phyloP scores from a whole-genome alignment of 2,888 invertebrate species.

The Pterostichus niger region DNA sequence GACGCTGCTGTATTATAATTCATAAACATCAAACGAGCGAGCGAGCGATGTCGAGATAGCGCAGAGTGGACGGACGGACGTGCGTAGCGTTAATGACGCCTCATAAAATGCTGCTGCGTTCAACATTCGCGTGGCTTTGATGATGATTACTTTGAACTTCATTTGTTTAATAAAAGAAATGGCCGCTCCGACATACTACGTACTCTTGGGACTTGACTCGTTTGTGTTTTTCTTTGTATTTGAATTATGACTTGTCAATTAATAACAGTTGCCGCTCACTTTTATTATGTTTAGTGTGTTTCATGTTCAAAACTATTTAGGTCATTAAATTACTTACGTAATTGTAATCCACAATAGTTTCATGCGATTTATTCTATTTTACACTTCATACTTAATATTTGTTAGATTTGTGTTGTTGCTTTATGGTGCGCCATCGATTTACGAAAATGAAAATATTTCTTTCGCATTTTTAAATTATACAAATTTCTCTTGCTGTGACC shows the following conservation, averaged over 20 bases:
- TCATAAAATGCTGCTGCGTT: slow-evolving; percentile 36
- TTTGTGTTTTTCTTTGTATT: slow-evolving; percentile 30
- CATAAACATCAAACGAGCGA: slow-evolving; percentile 60
- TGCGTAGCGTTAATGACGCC: slow-evolving; percentile 15
- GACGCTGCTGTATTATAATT: slow-evolving; percentile 63
- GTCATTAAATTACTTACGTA: too few species aligned
- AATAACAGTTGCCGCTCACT: too few species aligned
- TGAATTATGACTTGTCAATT: slow-evolving; percentile 1
- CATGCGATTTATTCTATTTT: too few species aligned
- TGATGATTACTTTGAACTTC: slow-evolving; percentile 61
- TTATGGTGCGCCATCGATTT: too few species aligned
- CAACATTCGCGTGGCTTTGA: slow-evolving; percentile 13
- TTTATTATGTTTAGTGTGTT: too few species aligned
- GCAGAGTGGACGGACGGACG: slow-evolving; percentile 22
- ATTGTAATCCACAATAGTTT: too few species aligned
- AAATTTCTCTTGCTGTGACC: too few species aligned
- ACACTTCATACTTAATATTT: too few species aligned
- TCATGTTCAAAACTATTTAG: too few species aligned
- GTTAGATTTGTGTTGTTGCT: too few species aligned
- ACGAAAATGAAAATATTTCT: too few species aligned
- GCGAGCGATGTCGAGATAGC: slow-evolving; percentile 37
- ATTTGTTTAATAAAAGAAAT: slow-evolving; percentile 66
- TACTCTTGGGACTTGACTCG: slow-evolving; percentile 4
- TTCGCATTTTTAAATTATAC: too few species aligned
- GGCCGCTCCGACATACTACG: slow-evolving; percentile 14